These are phyloP conservation scores for Deroptyus accipitrinus DNA, from an alignment of 2,113 vertebrate species.

Conservation along the genomic window DNA sequence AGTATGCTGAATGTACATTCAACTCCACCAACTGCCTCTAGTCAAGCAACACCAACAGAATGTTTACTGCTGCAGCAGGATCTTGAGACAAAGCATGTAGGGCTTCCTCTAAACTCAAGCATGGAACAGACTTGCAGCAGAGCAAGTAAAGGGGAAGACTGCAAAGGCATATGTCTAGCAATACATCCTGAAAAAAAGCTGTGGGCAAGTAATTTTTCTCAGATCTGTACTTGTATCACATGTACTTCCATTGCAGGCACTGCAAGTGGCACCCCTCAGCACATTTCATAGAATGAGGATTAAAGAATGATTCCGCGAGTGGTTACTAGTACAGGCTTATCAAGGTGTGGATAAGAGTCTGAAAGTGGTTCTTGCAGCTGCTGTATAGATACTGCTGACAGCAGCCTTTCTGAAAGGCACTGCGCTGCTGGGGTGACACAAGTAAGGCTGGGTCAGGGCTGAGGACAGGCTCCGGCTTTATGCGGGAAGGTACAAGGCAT, in stretches of 20 bases:
- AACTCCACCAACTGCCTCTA: not conserved
- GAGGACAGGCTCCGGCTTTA: not conserved
- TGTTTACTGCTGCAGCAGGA: not conserved
- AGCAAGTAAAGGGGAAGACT: not conserved
- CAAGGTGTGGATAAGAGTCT: not conserved
- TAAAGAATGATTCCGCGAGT: not conserved
- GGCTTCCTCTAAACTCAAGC: not conserved
- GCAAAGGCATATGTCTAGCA: not conserved
- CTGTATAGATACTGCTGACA: not conserved
- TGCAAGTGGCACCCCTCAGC: not conserved
- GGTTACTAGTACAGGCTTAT: not conserved
- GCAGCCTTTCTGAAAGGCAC: not conserved
- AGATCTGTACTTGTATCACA: not conserved
- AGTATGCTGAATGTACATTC: not conserved
- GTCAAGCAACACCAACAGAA: not conserved
- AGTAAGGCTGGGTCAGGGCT: not conserved
- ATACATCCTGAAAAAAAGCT: not conserved
- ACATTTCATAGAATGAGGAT: not conserved
- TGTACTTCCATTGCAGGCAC: not conserved
- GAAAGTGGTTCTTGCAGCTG: not conserved
- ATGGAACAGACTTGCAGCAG: accelerated
- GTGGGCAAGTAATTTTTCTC: not conserved
- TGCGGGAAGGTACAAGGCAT: not conserved
- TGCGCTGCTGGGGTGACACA: not conserved
- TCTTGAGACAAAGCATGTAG: not conserved